phyloP scores from a whole-genome alignment of 1,140 invertebrate genomes.

The Dendroctonus valens region DNA sequence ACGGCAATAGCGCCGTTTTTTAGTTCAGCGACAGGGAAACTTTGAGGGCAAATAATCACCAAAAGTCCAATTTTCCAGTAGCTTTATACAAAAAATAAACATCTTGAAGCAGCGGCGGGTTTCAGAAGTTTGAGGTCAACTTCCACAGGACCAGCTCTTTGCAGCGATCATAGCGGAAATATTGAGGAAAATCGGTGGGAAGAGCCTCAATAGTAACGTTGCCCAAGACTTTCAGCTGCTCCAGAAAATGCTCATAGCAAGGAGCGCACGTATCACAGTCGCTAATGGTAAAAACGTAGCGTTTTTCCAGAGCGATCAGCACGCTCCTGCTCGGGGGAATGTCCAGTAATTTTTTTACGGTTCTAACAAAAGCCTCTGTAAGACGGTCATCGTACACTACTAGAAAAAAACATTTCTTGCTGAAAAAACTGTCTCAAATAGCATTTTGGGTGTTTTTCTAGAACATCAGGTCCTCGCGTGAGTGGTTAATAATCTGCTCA shows the following conservation, averaged over 20 bases:
- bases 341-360: conserved; percentile 67
- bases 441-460: too few relatives aligned
- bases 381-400: conserved; percentile 85
- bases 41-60: too few relatives aligned
- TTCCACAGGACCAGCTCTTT: conserved; percentile 75
- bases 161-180: conserved; percentile 77
- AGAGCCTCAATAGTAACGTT: conserved; percentile 58
- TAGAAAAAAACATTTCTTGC: conserved; percentile 49
- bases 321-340: conserved; percentile 60
- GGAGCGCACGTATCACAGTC: conserved; percentile 79
- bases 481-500: too few relatives aligned
- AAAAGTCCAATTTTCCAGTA: too few relatives aligned
- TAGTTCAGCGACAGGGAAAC: too few relatives aligned
- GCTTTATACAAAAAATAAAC: too few relatives aligned
- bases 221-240: conserved; percentile 56
- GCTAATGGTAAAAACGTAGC: conserved; percentile 79
- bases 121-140: conserved; percentile 49
- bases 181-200: conserved; percentile 73
- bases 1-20: too few relatives aligned
- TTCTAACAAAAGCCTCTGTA: conserved; percentile 77
- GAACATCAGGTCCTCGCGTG: too few relatives aligned
- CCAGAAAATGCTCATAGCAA: conserved; percentile 80
- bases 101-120: background rate
- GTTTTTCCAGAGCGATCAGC: conserved; percentile 82
- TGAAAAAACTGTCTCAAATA: too few relatives aligned